These are phyloP conservation scores for Watsonalla binaria DNA, from an alignment of 2,888 invertebrate species.

Conservation along the genomic window DNA sequence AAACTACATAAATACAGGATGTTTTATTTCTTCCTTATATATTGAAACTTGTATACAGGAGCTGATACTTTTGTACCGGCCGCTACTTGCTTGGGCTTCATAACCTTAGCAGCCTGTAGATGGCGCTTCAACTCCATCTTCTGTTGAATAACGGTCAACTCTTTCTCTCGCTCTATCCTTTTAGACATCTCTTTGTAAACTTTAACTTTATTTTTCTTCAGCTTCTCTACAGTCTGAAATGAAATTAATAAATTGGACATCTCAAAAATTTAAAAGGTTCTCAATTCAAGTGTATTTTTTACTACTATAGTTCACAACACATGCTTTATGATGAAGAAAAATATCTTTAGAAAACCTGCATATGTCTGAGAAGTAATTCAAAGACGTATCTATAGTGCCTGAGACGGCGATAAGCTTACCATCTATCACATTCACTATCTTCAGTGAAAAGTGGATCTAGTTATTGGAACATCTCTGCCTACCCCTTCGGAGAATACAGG, in stretches of 20 bases:
- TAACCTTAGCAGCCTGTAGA: conserved; percentile 80
- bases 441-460: no score
- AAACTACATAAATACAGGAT: conserved; percentile 6
- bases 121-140: conserved; percentile 87
- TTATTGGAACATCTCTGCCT: no score
- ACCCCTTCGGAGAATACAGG: no score
- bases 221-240: conserved; percentile 58
- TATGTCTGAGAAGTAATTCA: no score
- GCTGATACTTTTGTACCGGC: conserved; percentile 82
- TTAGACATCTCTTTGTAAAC: conserved; percentile 86
- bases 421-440: no score
- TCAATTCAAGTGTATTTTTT: no score
- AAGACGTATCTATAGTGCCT: no score
- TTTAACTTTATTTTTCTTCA: conserved; percentile 80
- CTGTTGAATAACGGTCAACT: conserved; percentile 85
- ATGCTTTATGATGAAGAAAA: no score
- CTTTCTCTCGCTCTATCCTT: conserved; percentile 86
- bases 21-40: conserved; percentile 86
- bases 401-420: no score
- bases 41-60: conserved; percentile 89
- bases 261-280: no score
- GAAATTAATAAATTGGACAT: neutral
- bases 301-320: no score
- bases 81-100: conserved; percentile 82
- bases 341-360: no score